Evolutionary conservation across 2,113 vertebrate species (phyloP).

Genomic region (Poeciliopsis prolifica): DNA sequence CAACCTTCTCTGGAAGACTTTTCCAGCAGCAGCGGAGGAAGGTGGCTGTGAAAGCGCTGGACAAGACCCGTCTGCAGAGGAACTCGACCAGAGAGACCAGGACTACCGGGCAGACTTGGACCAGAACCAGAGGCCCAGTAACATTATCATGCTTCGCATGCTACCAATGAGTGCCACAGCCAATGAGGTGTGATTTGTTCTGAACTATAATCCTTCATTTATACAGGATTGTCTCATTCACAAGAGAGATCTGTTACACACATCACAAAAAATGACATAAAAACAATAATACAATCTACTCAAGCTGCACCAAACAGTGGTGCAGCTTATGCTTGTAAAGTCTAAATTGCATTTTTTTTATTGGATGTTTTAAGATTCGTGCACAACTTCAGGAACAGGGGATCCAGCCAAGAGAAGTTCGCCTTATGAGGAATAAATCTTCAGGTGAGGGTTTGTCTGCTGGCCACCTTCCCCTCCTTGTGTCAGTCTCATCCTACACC

Average conservation of each 20-base stretch:
- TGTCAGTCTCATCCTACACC: slow-evolving; percentile 23
- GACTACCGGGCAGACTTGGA: slow-evolving; percentile 88
- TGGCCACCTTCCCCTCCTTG: slow-evolving; percentile 11
- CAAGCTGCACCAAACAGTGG: neutral
- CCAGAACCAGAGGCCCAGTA: slow-evolving; percentile 87
- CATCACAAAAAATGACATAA: too few relatives aligned
- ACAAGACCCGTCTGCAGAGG: slow-evolving; percentile 63
- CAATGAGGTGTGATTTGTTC: slow-evolving; percentile 79
- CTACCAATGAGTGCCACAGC: slow-evolving; percentile 87
- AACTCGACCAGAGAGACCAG: slow-evolving; percentile 86
- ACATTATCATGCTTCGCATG: slow-evolving; percentile 93
- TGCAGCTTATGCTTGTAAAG: neutral
- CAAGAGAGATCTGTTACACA: too few relatives aligned
- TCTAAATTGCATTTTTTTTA: neutral
- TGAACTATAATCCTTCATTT: too few relatives aligned
- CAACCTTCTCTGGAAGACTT: slow-evolving; percentile 36
- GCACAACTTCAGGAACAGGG: slow-evolving; percentile 87
- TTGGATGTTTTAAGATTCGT: slow-evolving; percentile 80
- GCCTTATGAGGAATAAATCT: slow-evolving; percentile 93
- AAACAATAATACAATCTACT: too few relatives aligned
- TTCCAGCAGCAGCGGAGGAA: slow-evolving; percentile 49
- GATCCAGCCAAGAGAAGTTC: slow-evolving; percentile 89
- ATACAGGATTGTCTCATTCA: too few relatives aligned
- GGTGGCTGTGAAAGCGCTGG: slow-evolving; percentile 32
- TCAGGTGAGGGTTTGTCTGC: slow-evolving; percentile 85